These are phyloP conservation scores for Aspidoscelis tigris DNA, from an alignment of 2,113 vertebrate genomes.

Conservation along the genomic window DNA sequence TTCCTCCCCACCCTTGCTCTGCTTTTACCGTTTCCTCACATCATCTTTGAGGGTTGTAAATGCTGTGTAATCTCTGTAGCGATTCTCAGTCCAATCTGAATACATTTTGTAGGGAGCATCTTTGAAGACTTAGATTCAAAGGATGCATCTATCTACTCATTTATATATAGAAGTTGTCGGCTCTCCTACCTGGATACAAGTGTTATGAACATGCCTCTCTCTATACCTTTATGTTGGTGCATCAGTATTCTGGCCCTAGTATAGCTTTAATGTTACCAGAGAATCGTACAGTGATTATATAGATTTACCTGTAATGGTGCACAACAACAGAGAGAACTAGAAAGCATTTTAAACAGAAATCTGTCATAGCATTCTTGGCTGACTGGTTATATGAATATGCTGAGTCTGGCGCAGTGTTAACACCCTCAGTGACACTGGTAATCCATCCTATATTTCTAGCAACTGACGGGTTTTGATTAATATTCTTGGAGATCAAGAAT, in stretches of 20 bases:
- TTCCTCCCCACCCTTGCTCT: background rate
- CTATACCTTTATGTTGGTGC: background rate
- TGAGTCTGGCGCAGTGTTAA: conserved; percentile 2
- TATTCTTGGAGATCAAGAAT: background rate
- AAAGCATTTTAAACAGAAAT: background rate
- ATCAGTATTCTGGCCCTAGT: background rate
- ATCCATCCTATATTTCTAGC: background rate
- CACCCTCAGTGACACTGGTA: background rate
- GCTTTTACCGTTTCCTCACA: background rate
- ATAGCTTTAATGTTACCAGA: background rate
- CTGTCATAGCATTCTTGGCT: background rate
- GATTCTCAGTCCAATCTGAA: background rate
- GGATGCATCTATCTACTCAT: conserved; percentile 6
- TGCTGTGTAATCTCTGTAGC: background rate
- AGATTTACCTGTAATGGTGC: background rate
- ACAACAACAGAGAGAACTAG: background rate
- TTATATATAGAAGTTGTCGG: background rate
- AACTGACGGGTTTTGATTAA: conserved; percentile 23
- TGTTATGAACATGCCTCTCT: background rate
- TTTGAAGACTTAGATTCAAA: background rate
- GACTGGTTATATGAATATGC: background rate
- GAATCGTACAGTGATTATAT: background rate
- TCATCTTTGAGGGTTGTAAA: conserved; percentile 2
- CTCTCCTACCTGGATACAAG: background rate
- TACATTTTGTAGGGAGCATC: background rate